These are phyloP conservation scores for Scomberomorus guttatus DNA, from an alignment of 2,797 vertebrate genomes.

Conservation along the genomic window DNA sequence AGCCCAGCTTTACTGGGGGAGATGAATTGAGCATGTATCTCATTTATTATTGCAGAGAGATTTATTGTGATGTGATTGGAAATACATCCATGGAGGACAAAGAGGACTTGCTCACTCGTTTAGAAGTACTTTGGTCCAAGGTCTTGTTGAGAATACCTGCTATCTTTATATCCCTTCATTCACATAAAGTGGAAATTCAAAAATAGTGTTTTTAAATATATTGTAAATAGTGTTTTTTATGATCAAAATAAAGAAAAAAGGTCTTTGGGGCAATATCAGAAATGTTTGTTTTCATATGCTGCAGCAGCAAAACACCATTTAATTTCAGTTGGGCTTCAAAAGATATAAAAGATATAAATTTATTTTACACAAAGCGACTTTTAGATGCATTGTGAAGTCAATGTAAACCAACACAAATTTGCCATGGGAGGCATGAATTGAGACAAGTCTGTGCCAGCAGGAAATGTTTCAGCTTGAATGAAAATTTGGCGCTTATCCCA, in stretches of 20 bases:
- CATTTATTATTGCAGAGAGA: slow-evolving; percentile 74
- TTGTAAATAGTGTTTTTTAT: too few relatives aligned
- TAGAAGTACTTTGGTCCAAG: slow-evolving; percentile 8
- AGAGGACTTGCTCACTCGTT: slow-evolving; percentile 56
- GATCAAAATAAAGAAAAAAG: too few relatives aligned
- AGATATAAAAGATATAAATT: too few relatives aligned
- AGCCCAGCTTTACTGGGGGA: slow-evolving; percentile 47
- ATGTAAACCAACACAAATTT: background rate
- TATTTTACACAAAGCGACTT: background rate
- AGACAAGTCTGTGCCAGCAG: background rate
- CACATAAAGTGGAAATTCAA: background rate
- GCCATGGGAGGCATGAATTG: background rate
- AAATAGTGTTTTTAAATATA: too few relatives aligned
- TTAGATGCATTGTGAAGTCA: background rate
- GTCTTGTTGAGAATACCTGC: background rate
- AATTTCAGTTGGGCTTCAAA: too few relatives aligned
- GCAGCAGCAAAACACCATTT: too few relatives aligned
- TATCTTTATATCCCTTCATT: slow-evolving; percentile 15
- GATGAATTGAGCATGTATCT: slow-evolving; percentile 65
- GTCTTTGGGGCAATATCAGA: too few relatives aligned
- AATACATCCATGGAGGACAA: slow-evolving; percentile 62
- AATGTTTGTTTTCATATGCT: too few relatives aligned
- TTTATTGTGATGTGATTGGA: slow-evolving; percentile 67
- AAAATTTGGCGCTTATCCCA: background rate
- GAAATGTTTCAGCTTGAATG: too few relatives aligned